These are phyloP conservation scores for Diuraphis noxia DNA, from an alignment of 1,140 invertebrate species.

Conservation along the genomic window DNA sequence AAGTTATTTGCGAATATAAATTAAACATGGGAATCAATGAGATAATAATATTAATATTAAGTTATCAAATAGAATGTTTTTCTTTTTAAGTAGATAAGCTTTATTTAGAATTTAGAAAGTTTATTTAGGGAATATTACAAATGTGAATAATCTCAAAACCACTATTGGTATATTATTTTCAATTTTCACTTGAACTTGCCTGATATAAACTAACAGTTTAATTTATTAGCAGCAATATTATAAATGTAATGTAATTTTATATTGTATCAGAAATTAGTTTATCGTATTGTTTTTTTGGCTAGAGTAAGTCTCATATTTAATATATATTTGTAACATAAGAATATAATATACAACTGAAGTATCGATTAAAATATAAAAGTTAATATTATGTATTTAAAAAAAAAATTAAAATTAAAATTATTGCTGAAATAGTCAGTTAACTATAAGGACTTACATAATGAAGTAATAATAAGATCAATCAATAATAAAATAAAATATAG, in stretches of 20 bases:
- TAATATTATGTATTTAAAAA: too few relatives aligned
- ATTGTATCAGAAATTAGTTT: too few relatives aligned
- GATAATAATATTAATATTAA: neutral
- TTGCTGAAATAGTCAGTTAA: neutral
- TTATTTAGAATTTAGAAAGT: neutral
- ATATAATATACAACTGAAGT: too few relatives aligned
- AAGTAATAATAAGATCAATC: neutral
- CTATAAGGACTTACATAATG: neutral
- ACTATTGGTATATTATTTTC: neutral
- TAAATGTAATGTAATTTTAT: too few relatives aligned
- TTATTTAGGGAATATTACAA: neutral
- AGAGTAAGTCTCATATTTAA: too few relatives aligned
- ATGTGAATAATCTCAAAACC: neutral
- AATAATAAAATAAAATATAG: too few relatives aligned
- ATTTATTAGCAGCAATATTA: too few relatives aligned
- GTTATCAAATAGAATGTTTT: neutral
- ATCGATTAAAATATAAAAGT: too few relatives aligned
- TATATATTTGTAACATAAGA: too few relatives aligned
- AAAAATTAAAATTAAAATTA: neutral
- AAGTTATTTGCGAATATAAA: neutral
- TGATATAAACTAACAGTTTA: too few relatives aligned
- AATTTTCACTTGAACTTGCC: too few relatives aligned
- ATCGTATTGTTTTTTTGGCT: too few relatives aligned
- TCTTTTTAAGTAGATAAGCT: neutral
- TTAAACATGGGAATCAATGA: neutral